Conservation (phyloP, 1,140 invertebrate genomes). For the Panagrolaimus sp. region DNA sequence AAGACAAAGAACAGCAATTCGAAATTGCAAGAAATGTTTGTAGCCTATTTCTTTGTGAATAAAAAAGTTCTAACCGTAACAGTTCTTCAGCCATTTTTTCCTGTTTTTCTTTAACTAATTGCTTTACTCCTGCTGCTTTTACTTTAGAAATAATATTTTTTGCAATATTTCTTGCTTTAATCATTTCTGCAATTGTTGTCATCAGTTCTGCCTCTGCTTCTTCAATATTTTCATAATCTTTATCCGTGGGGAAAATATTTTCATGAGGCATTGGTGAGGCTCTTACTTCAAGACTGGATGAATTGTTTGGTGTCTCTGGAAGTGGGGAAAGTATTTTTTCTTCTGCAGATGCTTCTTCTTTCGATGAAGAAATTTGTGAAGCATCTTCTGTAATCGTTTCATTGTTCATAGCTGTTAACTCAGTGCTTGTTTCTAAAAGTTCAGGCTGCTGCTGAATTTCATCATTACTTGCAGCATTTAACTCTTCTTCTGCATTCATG, state of each 20-base stretch:
- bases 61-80: not conserved
- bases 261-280: not conserved
- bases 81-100: not conserved
- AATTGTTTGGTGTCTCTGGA: not conserved
- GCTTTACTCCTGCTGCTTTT: not conserved
- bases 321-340: not conserved
- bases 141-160: constrained; percentile 10
- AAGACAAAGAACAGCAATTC: too few relatives aligned
- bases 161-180: not conserved
- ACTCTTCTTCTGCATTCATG: too few relatives aligned
- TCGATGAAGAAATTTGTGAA: too few relatives aligned
- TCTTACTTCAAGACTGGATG: not conserved
- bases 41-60: too few relatives aligned
- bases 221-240: constrained; percentile 10
- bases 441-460: not conserved
- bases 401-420: too few relatives aligned
- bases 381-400: not conserved
- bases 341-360: not conserved
- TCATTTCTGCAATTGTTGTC: constrained; percentile 10
- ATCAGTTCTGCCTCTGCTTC: constrained; percentile 5
- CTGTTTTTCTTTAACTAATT: constrained; percentile 3
- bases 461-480: not conserved
- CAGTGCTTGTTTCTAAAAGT: not conserved
- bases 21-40: too few relatives aligned
- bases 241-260: constrained; percentile 2